phyloP scores from a whole-genome alignment of 2,113 vertebrate genomes.

The Barbus barbus region DNA sequence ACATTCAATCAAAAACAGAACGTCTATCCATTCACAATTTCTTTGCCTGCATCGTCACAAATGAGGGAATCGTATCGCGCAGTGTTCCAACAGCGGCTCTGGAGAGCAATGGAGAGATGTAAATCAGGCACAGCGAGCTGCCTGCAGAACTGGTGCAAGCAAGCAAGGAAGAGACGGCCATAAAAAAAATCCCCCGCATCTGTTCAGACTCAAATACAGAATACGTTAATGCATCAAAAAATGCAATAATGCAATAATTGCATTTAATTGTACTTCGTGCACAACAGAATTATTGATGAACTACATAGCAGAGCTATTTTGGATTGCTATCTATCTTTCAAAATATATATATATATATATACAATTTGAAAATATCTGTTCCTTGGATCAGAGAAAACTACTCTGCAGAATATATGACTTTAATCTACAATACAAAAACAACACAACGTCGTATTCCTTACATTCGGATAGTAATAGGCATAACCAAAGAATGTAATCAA shows the following conservation, averaged over 20 bases:
- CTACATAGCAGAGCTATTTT: not conserved
- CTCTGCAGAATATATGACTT: not conserved
- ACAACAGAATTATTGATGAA: not conserved
- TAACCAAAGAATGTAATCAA: constrained; percentile 2
- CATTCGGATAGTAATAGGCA: not conserved
- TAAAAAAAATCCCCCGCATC: not conserved
- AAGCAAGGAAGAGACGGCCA: not conserved
- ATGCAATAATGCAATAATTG: not conserved
- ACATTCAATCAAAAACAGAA: not conserved
- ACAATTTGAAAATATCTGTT: not conserved
- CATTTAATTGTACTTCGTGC: not conserved
- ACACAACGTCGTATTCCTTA: not conserved
- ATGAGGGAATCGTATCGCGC: not conserved
- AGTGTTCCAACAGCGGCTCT: not conserved
- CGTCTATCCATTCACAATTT: constrained; percentile 32
- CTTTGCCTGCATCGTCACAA: constrained; percentile 35
- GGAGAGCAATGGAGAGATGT: constrained; percentile 15
- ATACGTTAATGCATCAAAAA: not conserved
- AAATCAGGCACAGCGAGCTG: not conserved
- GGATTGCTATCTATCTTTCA: not conserved
- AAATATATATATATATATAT: not conserved
- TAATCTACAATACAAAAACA: not conserved
- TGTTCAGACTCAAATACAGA: constrained; percentile 19
- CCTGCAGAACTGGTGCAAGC: not conserved
- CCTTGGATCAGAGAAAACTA: not conserved